phyloP scores from a whole-genome alignment of 1,140 invertebrate species.

The Micrasema minimum region DNA sequence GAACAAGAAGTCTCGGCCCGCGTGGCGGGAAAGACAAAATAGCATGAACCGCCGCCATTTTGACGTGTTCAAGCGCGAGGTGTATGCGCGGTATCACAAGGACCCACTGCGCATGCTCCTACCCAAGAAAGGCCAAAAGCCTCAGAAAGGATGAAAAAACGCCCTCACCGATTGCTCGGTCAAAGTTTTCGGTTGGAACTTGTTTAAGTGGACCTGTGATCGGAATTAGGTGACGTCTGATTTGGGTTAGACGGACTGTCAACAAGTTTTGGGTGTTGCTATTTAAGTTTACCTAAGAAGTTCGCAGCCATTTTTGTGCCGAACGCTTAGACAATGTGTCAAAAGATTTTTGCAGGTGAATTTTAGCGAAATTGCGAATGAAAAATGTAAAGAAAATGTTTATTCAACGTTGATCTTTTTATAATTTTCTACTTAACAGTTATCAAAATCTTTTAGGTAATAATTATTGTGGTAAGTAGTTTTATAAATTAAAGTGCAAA shows the following conservation, averaged over 20 bases:
- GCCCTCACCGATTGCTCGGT: slow-evolving; percentile 50
- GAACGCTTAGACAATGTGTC: no score
- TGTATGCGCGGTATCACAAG: slow-evolving; percentile 80
- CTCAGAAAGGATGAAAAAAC: slow-evolving; percentile 50
- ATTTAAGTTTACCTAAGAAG: no score
- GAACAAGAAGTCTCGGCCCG: slow-evolving; percentile 76
- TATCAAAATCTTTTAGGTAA: no score
- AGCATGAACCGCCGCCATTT: slow-evolving; percentile 84
- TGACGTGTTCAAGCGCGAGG: slow-evolving; percentile 85
- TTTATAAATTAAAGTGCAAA: no score
- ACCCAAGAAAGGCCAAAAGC: slow-evolving; percentile 52
- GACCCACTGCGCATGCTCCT: slow-evolving; percentile 69
- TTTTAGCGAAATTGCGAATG: no score
- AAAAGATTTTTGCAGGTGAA: no score
- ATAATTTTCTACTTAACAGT: no score
- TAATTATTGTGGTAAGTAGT: no score
- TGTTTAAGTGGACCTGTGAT: slow-evolving; percentile 48
- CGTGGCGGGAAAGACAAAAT: slow-evolving; percentile 88
- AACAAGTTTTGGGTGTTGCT: slow-evolving; percentile 6
- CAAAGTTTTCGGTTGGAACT: slow-evolving; percentile 50
- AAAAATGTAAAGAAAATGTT: no score
- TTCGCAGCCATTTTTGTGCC: no score
- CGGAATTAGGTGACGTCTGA: slow-evolving; percentile 5
- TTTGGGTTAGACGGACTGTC: slow-evolving; percentile 4
- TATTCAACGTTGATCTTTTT: no score